Conservation (phyloP, 2,888 invertebrate genomes). For the Epiperipatus broadwayi region DNA sequence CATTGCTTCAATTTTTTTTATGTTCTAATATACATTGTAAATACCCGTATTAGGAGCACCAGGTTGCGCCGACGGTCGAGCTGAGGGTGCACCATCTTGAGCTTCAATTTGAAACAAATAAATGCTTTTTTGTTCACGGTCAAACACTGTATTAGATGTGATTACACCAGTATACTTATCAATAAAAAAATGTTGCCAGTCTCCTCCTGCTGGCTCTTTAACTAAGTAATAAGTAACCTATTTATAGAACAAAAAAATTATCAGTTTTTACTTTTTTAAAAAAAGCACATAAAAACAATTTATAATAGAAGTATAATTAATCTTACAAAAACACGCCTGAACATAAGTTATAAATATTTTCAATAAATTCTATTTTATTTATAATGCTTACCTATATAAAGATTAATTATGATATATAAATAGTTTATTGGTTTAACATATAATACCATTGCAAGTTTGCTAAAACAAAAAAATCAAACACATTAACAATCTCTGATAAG, state of each 20-base stretch:
- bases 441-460: no score
- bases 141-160: slow-evolving; percentile 84
- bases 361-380: neutral
- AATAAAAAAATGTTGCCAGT: slow-evolving; percentile 87
- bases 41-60: slow-evolving; percentile 86
- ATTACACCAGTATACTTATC: slow-evolving; percentile 87
- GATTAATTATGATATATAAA: no score
- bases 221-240: slow-evolving; percentile 53
- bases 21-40: no score
- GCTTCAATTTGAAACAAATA: slow-evolving; percentile 95
- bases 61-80: slow-evolving; percentile 65
- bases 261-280: neutral
- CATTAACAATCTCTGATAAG: no score
- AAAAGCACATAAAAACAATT: no score
- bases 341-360: no score
- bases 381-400: neutral
- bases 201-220: slow-evolving; percentile 73
- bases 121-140: slow-evolving; percentile 80
- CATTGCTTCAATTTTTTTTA: no score
- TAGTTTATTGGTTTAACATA: no score
- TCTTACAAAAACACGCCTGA: no score
- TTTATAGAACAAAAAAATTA: neutral
- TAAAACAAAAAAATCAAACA: no score
- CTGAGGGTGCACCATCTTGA: slow-evolving; percentile 86
- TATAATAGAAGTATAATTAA: no score